A percentile compares a stretch with the other conserved stretches of the same genome.
Evolutionary conservation across 2,797 vertebrate genomes (phyloP).

Genomic region (Anguilla megastoma): DNA sequence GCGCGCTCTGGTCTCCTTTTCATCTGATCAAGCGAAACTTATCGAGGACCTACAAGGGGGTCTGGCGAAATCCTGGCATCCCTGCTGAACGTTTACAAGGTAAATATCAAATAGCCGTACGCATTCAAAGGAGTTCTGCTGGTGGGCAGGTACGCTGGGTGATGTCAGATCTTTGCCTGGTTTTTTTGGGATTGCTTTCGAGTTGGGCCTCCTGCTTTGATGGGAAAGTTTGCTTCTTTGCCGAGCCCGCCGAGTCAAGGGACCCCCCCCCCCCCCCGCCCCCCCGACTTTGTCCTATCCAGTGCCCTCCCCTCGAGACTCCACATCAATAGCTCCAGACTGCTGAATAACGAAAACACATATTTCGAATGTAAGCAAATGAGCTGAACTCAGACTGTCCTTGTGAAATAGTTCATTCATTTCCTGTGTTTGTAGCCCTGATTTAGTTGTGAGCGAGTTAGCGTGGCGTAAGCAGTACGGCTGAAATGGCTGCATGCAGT

Average conservation of each 20-base stretch:
- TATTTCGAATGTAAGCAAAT: conserved; percentile 50
- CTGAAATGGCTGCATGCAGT: conserved; percentile 54
- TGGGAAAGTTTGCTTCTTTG: conserved; percentile 64
- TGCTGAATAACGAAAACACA: conserved; percentile 59
- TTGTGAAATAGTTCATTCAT: conserved; percentile 64
- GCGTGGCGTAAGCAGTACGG: conserved; percentile 60
- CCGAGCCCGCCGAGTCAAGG: conserved; percentile 47
- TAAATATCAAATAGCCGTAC: not conserved
- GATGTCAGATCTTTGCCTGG: conserved; percentile 46
- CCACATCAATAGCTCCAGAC: conserved; percentile 54
- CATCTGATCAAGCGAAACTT: conserved; percentile 23
- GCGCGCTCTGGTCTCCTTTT: conserved; percentile 13
- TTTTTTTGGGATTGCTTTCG: conserved; percentile 47
- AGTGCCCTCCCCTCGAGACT: conserved; percentile 52
- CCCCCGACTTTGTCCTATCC: conserved; percentile 47
- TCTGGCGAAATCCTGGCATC: not conserved
- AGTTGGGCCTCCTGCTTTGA: conserved; percentile 60
- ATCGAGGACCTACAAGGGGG: not conserved
- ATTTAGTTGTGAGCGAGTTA: conserved; percentile 63
- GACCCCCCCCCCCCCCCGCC: conserved; percentile 27
- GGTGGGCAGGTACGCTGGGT: conserved; percentile 36
- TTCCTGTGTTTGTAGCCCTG: conserved; percentile 68
- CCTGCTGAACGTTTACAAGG: not conserved
- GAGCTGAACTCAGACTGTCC: conserved; percentile 57
- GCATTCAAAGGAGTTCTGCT: not conserved